These are phyloP conservation scores for Phyllotreta striolata DNA, from an alignment of 2,888 invertebrate genomes.

Conservation along the genomic window DNA sequence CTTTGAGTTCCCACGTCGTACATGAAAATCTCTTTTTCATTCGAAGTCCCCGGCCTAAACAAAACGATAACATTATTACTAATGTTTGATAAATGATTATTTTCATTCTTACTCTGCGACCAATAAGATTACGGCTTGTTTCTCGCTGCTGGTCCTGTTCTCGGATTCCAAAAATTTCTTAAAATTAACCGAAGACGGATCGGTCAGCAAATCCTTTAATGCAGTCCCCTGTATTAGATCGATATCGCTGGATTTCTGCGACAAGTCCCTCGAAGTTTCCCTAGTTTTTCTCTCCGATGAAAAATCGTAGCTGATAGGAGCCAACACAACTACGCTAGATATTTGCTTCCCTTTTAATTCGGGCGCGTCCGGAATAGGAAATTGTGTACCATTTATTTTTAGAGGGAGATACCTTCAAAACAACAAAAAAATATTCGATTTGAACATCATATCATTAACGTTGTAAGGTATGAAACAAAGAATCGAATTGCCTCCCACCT, in stretches of 20 bases:
- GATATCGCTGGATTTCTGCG: conserved; percentile 53
- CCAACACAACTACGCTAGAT: conserved; percentile 85
- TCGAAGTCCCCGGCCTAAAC: conserved; percentile 50
- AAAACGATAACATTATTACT: conserved; percentile 6
- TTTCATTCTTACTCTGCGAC: conserved; percentile 76
- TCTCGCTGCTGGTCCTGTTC: conserved; percentile 75
- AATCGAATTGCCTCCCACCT: conserved; percentile 56
- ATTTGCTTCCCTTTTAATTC: conserved; percentile 78
- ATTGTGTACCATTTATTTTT: conserved; percentile 85
- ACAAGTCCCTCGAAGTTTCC: conserved; percentile 50
- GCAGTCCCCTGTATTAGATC: conserved; percentile 67
- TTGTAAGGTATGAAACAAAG: background rate
- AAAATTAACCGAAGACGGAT: conserved; percentile 80
- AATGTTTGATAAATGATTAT: background rate
- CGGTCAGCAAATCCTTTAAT: conserved; percentile 77
- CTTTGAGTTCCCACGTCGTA: conserved; percentile 79
- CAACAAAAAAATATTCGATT: conserved; percentile 1
- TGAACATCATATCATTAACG: background rate
- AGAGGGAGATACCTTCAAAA: conserved; percentile 73
- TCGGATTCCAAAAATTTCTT: conserved; percentile 82
- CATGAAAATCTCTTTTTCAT: conserved; percentile 85
- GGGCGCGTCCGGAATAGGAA: conserved; percentile 83
- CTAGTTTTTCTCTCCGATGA: conserved; percentile 65
- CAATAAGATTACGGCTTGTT: conserved; percentile 82
- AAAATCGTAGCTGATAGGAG: conserved; percentile 79